Evolutionary conservation across 2,888 invertebrate genomes (phyloP).

Genomic region (Plutella xylostella): DNA sequence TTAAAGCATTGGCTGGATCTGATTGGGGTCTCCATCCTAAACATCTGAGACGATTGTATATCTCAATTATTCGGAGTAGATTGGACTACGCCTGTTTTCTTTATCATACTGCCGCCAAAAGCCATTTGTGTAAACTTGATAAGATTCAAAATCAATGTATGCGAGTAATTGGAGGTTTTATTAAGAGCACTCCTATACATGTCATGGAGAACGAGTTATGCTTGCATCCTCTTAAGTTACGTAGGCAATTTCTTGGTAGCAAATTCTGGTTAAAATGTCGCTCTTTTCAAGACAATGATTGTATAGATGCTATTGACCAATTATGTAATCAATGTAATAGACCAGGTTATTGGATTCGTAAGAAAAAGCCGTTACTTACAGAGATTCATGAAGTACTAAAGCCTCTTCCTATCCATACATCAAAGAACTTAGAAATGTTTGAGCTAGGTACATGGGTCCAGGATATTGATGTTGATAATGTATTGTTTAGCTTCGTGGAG

Average conservation of each 20-base stretch:
- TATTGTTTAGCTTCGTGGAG: neutral
- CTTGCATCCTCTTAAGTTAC: neutral
- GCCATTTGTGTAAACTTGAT: neutral
- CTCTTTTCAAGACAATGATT: neutral
- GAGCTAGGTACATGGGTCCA: neutral
- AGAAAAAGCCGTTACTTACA: neutral
- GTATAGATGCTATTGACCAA: neutral
- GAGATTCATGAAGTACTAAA: neutral
- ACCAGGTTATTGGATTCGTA: neutral
- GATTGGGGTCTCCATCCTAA: neutral
- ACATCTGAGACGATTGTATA: neutral
- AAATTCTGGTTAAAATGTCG: conserved; percentile 4
- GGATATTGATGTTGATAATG: neutral
- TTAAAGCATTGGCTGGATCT: neutral
- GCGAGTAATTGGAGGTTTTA: neutral
- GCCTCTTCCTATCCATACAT: neutral
- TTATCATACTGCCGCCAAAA: neutral
- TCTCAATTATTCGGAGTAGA: neutral
- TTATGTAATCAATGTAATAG: neutral
- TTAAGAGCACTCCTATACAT: neutral
- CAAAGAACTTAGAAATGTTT: neutral
- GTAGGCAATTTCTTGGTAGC: neutral
- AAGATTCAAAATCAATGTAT: neutral
- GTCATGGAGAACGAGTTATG: neutral
- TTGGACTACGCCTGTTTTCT: neutral